phyloP scores from a whole-genome alignment of 2,797 vertebrate species.

The Poeciliopsis paucimaculata region DNA sequence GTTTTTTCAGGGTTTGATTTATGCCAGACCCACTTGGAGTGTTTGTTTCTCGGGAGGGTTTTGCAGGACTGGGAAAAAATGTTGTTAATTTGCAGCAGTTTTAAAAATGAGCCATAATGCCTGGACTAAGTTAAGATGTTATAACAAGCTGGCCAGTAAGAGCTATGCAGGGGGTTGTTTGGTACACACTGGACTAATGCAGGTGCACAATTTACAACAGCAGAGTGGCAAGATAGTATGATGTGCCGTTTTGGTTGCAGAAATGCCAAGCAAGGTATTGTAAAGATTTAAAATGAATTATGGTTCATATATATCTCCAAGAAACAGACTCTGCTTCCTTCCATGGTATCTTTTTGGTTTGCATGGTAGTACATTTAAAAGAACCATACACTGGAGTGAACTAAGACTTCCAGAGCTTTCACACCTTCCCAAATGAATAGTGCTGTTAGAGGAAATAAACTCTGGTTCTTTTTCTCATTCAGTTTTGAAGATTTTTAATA shows the following conservation, averaged over 20 bases:
- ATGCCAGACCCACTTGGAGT: neutral
- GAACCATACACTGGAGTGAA: neutral
- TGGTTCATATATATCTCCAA: neutral
- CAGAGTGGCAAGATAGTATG: neutral
- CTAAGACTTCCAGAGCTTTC: too few relatives aligned
- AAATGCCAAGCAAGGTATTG: neutral
- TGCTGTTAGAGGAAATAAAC: too few relatives aligned
- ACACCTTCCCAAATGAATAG: too few relatives aligned
- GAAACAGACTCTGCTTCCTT: neutral
- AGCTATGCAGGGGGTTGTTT: neutral
- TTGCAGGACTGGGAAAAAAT: neutral
- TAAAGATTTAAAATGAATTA: neutral
- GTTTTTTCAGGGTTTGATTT: neutral
- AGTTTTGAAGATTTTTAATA: neutral
- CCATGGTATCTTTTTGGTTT: neutral
- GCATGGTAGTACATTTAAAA: neutral
- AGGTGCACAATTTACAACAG: neutral
- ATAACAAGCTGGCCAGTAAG: neutral
- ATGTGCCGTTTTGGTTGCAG: neutral
- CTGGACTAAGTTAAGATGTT: neutral
- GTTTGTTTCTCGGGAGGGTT: neutral
- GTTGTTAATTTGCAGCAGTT: neutral
- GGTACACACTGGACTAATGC: neutral
- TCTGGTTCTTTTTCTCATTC: too few relatives aligned
- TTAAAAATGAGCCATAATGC: neutral